A percentile compares a stretch with the other conserved stretches of the same genome.
Evolutionary conservation across 2,888 invertebrate species (phyloP).

Genomic region (Morinoia aosen): DNA sequence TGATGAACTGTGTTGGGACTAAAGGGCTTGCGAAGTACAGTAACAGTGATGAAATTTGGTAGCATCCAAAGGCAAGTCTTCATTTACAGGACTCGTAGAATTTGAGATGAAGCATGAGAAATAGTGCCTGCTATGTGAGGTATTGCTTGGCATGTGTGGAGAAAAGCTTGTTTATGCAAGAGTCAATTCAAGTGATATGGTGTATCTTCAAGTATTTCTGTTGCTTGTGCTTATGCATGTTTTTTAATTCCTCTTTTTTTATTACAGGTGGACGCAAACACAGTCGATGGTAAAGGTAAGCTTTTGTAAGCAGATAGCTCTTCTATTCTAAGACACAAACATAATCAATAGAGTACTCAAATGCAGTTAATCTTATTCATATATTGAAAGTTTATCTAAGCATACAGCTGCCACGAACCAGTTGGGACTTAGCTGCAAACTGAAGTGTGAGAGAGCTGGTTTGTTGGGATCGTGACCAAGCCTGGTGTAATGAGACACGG

Average conservation of each 20-base stretch:
- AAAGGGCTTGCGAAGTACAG: too few species aligned
- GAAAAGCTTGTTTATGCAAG: too few species aligned
- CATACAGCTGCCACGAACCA: not conserved
- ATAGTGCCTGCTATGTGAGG: too few species aligned
- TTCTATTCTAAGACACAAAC: not conserved
- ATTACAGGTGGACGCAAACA: slow-evolving; percentile 61
- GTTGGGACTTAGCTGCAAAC: not conserved
- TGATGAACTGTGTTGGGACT: too few species aligned
- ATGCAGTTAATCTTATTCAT: not conserved
- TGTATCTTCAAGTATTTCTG: not conserved
- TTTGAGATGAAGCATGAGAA: too few species aligned
- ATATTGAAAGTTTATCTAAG: not conserved
- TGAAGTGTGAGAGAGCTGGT: not conserved
- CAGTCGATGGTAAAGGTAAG: slow-evolving; percentile 65
- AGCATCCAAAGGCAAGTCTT: too few species aligned
- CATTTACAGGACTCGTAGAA: too few species aligned
- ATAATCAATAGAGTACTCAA: not conserved
- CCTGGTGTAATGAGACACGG: not conserved
- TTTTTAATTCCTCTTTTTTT: slow-evolving; percentile 9
- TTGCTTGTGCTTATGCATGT: not conserved
- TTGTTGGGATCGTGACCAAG: not conserved
- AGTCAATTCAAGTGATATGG: too few species aligned
- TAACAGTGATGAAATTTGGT: too few species aligned
- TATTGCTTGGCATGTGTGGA: too few species aligned
- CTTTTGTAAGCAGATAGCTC: not conserved